Percentiles rank a stretch among this genome's conserved stretches.
Conservation (phyloP, 2,888 invertebrate species). For the Drosophila ustulata region DNA sequence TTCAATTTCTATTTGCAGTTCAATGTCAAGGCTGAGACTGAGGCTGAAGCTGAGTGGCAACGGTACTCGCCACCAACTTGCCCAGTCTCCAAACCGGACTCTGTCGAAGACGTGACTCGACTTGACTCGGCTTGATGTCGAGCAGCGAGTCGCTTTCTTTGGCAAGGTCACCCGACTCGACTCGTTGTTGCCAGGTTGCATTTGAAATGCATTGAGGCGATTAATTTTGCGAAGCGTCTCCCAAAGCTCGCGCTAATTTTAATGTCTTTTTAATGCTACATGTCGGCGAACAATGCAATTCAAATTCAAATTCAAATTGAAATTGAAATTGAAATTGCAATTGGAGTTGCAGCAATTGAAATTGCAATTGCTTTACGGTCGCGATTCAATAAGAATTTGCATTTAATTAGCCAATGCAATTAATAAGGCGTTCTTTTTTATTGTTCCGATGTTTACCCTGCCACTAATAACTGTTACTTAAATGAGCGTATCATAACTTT, state of each 20-base stretch:
- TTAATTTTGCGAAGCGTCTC: slow-evolving; percentile 26
- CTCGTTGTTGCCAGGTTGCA: not conserved
- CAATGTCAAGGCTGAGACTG: slow-evolving; percentile 25
- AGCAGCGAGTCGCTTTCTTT: slow-evolving; percentile 1
- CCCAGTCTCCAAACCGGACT: slow-evolving; percentile 15
- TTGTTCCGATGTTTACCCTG: slow-evolving; percentile 13
- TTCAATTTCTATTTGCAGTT: slow-evolving; percentile 9
- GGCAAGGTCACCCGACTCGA: not conserved
- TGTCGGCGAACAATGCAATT: slow-evolving; percentile 28
- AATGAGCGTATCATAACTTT: slow-evolving; percentile 13
- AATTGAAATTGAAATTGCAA: not conserved
- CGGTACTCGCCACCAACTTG: slow-evolving; percentile 9
- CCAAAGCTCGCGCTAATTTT: slow-evolving; percentile 20
- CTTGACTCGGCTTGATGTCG: not conserved
- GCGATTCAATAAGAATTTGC: slow-evolving; percentile 48
- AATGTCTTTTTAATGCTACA: slow-evolving; percentile 37
- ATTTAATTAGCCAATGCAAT: slow-evolving; percentile 60
- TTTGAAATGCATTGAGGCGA: slow-evolving; percentile 51
- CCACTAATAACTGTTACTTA: slow-evolving; percentile 18
- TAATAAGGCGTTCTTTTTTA: slow-evolving; percentile 32
- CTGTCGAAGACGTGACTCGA: slow-evolving; percentile 22
- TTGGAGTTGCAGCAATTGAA: not conserved
- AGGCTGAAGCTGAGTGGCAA: not conserved
- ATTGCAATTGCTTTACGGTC: slow-evolving; percentile 23
- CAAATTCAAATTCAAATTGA: slow-evolving; percentile 1